Evolutionary conservation across 2,888 invertebrate species (phyloP).

Genomic region (Elegia similella): DNA sequence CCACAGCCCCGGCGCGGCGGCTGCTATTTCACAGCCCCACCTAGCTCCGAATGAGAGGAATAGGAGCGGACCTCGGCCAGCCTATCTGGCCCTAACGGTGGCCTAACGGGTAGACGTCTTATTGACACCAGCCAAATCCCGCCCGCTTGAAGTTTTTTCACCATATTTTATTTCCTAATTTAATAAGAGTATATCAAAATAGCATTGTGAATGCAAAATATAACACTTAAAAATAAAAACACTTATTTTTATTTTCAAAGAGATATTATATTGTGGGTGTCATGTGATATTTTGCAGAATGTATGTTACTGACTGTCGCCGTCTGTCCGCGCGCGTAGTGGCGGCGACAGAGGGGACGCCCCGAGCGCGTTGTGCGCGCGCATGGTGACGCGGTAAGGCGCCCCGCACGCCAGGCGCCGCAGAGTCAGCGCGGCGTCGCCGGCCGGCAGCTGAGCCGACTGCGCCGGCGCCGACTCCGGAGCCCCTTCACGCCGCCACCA

Average conservation of each 20-base stretch:
- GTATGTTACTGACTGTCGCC: constrained; percentile 78
- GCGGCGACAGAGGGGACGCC: constrained; percentile 82
- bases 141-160: too few species aligned
- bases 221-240: too few species aligned
- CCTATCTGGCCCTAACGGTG: too few species aligned
- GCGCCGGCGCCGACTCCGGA: constrained; percentile 50
- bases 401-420: constrained; percentile 86
- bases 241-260: not conserved
- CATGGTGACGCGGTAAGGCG: constrained; percentile 84
- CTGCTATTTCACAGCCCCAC: too few species aligned
- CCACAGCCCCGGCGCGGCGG: too few species aligned
- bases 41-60: too few species aligned
- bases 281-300: not conserved
- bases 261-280: not conserved
- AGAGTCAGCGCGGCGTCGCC: constrained; percentile 70
- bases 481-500: constrained; percentile 60
- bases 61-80: too few species aligned
- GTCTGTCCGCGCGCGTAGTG: constrained; percentile 77
- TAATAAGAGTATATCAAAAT: too few species aligned
- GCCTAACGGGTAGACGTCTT: too few species aligned
- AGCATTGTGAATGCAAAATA: too few species aligned
- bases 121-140: too few species aligned
- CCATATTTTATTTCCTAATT: too few species aligned
- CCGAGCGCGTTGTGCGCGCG: constrained; percentile 87
- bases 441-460: constrained; percentile 27